Base-by-base conservation (phyloP, 2,797 vertebrate genomes). In the Scomberomorus guttatus region DNA sequence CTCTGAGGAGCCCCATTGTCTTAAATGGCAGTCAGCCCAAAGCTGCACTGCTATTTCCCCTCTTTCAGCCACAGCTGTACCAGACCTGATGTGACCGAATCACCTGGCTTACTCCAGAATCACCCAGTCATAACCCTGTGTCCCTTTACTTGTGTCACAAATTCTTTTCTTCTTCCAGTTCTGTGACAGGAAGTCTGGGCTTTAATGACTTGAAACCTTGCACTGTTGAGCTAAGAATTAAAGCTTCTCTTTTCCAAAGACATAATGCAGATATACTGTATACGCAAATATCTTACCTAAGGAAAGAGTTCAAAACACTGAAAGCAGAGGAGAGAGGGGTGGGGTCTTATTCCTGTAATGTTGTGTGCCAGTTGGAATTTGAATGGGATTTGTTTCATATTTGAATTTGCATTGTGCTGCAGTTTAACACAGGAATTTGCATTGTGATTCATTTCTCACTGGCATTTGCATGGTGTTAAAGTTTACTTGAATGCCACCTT, bases 1-100 rank as follows among this genome's bases (percentile, higher is more conserved):
- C 85, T 86, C 81, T 37, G 71, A 76, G 65, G 78, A 87, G 67
- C 48, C 29, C 91, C 75, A 95, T 95, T 95, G 93, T 95, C 82
- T 89, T 59, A 63, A 71, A 82, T 84, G 83, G 89, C 79, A 63
- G 63, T 51, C 1, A 8, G 75, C 79, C 88, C 75, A 83, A 73
- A 86, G 68, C 74, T 22, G 42, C 25, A 20, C 73, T 42, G 85
- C 78, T 78, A 58, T 90, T 93, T 93, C 91, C 92, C 77, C 58
- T 65, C 83, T 71, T 77, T 82, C 46, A 77, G 15, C 60, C 69
- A 71, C 68, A 56, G 62, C 59, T 66, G 64, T 15, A 54, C 42
- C 71, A 56, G 75, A 58, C 42, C 72, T 51, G 66, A 72, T 74
- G 67, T 58, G 75, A 82, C 65, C 50, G n/a, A 69, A 70, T 74